Base-by-base conservation (phyloP, 2,113 vertebrate genomes). In the Melanerpes formicivorus region DNA sequence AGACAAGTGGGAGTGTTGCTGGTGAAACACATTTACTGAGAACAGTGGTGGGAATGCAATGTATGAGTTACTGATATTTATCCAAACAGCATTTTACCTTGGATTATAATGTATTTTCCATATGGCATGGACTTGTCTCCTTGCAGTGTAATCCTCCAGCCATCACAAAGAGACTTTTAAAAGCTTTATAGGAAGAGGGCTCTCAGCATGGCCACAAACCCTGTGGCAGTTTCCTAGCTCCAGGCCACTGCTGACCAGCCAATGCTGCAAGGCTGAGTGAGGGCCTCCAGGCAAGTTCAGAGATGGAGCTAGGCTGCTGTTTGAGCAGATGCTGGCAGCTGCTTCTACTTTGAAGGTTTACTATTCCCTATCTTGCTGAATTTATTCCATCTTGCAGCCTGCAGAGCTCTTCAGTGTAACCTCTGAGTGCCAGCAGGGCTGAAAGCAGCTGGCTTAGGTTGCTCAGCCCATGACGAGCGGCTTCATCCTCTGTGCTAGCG, bases 31-130 rank as follows among this genome's bases (percentile, higher is more conserved):
- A 70, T 92, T 90, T 88, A 34, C 89, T 93, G 82, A 95, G 83
- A 90, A 88, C 88, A 96, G 80, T 91, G 93, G 77, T 96, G 94
- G 92, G 95, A 94, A 95, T 95, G 95, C 93, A 75, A 87, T 92
- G 76, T 96, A 89, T 90, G 91, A 92, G 93, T 94, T 95, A 75
- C 90, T 62, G 63, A 42, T 94, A 96, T 97, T 97, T 96, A 96
- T 93, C 96, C 94, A 88, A 93, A 65, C 95, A 87, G 95, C 95
- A 76, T 96, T 96, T 94, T 94, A 96, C 90, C 93, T 96, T 54
- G 96, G 95, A 92, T 92, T 96, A 76, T 93, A 86, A 90, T 95
- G 96, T 97, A 88, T 96, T 96, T 95, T 95, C 90, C 90, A 46
- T 95, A 82, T 81, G 95, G 89, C 93, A 84, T 90, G 88, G 90